A percentile compares a stretch with the other conserved stretches of the same genome.
These are phyloP conservation scores for Galemys pyrenaicus DNA, from an alignment of 2,113 vertebrate species.

Conservation along the genomic window DNA sequence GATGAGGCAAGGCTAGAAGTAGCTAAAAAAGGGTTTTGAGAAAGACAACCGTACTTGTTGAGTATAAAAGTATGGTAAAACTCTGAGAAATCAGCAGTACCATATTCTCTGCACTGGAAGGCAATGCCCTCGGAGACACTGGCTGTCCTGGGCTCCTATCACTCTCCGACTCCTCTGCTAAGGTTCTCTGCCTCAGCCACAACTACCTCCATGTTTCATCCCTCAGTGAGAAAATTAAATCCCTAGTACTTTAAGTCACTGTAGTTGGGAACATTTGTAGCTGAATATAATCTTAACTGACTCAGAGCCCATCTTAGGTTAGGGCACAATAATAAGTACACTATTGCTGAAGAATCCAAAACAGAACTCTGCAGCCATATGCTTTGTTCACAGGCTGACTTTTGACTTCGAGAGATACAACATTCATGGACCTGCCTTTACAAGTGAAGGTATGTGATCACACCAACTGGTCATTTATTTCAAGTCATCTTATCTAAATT, in stretches of 20 bases:
- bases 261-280: neutral
- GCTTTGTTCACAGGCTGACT: neutral
- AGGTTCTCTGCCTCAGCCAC: too few species aligned
- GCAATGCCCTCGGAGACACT: accelerated
- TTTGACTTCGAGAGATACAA: neutral
- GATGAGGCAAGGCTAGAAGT: neutral
- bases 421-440: neutral
- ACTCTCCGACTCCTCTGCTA: neutral
- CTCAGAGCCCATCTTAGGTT: neutral
- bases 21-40: neutral
- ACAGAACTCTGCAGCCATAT: neutral
- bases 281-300: neutral
- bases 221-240: neutral
- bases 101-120: neutral
- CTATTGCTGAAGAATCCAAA: neutral
- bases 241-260: neutral
- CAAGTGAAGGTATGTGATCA: neutral
- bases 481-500: neutral
- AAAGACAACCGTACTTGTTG: neutral
- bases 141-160: neutral
- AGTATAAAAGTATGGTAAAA: neutral
- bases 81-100: neutral
- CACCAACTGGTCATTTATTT: neutral
- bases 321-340: neutral
- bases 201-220: too few species aligned